Evolutionary conservation across 2,113 vertebrate species (phyloP).

Genomic region (Aythya baeri): DNA sequence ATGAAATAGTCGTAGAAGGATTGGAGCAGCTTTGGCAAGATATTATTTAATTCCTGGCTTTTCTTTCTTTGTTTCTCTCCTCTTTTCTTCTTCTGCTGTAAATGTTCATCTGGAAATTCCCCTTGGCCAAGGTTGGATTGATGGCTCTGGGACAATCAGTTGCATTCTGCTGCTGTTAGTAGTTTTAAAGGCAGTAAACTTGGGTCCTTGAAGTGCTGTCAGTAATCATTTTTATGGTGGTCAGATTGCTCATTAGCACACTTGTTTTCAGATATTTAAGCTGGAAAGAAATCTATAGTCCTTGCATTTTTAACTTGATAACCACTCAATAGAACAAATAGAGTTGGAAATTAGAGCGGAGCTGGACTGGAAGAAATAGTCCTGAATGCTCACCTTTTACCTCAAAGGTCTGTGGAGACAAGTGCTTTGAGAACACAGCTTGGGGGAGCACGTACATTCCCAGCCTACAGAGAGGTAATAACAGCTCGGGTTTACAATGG

Average conservation of each 20-base stretch:
- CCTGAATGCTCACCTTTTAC: not conserved
- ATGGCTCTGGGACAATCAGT: not conserved
- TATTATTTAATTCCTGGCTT: not conserved
- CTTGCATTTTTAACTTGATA: constrained; percentile 72
- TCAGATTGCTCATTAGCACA: constrained; percentile 61
- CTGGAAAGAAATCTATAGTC: constrained; percentile 64
- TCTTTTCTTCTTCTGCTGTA: not conserved
- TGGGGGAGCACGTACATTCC: not conserved
- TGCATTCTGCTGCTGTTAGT: constrained; percentile 1
- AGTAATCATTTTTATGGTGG: constrained; percentile 52
- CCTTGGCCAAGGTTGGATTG: not conserved
- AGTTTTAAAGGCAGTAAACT: constrained; percentile 16
- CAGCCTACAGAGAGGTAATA: not conserved
- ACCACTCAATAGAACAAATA: constrained; percentile 58
- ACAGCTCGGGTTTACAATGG: not conserved
- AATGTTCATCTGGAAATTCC: not conserved
- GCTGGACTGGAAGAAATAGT: not conserved
- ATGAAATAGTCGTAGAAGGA: not conserved
- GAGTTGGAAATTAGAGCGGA: constrained; percentile 33
- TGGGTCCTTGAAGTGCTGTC: constrained; percentile 50
- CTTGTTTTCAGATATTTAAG: constrained; percentile 69
- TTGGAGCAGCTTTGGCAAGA: not conserved
- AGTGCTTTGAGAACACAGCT: not conserved
- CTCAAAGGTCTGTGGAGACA: not conserved
- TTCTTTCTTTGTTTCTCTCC: not conserved